Evolutionary conservation across 2,797 vertebrate genomes (phyloP).

Genomic region (Lutjanus campechanus): DNA sequence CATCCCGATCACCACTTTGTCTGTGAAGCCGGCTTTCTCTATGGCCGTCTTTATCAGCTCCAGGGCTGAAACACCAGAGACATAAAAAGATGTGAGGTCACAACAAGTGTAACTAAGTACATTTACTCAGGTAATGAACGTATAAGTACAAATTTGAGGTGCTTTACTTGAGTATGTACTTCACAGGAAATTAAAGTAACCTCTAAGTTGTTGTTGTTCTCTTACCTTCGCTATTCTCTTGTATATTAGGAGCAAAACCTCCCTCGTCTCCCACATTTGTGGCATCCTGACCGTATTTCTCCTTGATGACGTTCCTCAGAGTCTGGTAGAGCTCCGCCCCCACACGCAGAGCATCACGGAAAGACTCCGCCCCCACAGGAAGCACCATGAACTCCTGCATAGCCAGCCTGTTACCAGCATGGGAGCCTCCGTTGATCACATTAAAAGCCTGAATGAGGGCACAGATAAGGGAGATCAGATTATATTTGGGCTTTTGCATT

Average conservation of each 20-base stretch:
- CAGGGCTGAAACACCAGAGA: constrained; percentile 82
- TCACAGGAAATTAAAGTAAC: no score
- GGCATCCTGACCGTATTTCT: constrained; percentile 95
- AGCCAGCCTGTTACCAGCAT: constrained; percentile 93
- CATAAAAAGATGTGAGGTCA: background rate
- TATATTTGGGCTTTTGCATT: background rate
- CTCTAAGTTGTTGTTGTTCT: constrained; percentile 3
- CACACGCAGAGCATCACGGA: constrained; percentile 92
- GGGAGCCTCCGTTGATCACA: constrained; percentile 95
- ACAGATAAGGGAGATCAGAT: background rate
- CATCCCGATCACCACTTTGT: constrained; percentile 96
- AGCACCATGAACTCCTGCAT: constrained; percentile 98
- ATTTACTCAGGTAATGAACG: no score
- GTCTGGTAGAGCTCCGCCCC: constrained; percentile 96
- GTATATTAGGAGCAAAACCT: constrained; percentile 95
- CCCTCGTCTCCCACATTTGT: constrained; percentile 95
- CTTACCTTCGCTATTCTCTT: constrained; percentile 95
- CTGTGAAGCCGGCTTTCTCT: constrained; percentile 92
- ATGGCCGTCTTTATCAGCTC: constrained; percentile 95
- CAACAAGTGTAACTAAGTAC: no score
- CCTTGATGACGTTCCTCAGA: constrained; percentile 92
- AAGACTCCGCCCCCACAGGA: constrained; percentile 93
- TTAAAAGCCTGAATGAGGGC: constrained; percentile 89
- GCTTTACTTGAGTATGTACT: no score
- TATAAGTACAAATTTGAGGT: no score